A percentile compares a stretch with the other conserved stretches of the same genome.
phyloP scores from a whole-genome alignment of 2,797 vertebrate genomes.

The Erethizon dorsatum region DNA sequence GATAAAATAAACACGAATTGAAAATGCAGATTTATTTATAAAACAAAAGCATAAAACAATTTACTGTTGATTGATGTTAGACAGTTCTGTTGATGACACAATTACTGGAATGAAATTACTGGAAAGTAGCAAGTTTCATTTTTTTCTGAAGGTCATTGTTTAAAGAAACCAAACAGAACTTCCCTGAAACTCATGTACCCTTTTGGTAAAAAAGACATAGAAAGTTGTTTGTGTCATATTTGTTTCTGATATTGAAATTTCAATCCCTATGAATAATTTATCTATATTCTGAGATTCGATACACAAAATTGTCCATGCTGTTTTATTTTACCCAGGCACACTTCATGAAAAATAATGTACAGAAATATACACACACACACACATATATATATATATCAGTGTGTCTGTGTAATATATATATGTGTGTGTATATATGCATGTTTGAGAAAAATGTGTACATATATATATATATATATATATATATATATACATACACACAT shows the following conservation, averaged over 20 bases:
- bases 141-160: slow-evolving; percentile 42
- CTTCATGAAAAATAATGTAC: not conserved
- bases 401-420: not conserved
- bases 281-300: not conserved
- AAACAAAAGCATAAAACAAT: slow-evolving; percentile 41
- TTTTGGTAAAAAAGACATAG: not conserved
- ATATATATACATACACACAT: not conserved
- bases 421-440: not conserved
- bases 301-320: not conserved
- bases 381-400: not conserved
- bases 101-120: slow-evolving; percentile 3
- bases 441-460: not conserved
- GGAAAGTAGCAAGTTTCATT: not conserved
- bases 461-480: not conserved
- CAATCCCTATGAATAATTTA: not conserved
- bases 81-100: slow-evolving; percentile 12
- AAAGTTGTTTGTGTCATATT: not conserved
- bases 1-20: slow-evolving; percentile 52
- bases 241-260: slow-evolving; percentile 38
- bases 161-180: not conserved
- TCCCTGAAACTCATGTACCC: not conserved
- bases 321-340: not conserved
- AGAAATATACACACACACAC: not conserved
- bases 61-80: slow-evolving; percentile 2
- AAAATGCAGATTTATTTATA: slow-evolving; percentile 66